Conservation (phyloP, 1,140 invertebrate genomes). For the Octopus bimaculoides region DNA sequence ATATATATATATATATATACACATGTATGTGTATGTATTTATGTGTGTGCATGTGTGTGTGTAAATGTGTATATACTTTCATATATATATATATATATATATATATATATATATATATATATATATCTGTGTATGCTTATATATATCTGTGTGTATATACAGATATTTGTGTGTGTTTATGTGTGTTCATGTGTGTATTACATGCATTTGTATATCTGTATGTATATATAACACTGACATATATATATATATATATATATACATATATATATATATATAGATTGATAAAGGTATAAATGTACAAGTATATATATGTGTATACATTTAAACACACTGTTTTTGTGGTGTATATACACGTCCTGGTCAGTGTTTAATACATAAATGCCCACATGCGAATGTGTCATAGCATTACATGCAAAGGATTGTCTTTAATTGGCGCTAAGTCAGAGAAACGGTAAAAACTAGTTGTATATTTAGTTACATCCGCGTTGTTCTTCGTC, state of each 20-base stretch:
- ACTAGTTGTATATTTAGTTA: too few species aligned
- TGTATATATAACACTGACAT: too few species aligned
- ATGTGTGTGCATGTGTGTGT: background rate
- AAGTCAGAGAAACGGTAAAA: too few species aligned
- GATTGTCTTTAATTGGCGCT: too few species aligned
- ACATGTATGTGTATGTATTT: background rate
- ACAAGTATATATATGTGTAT: background rate
- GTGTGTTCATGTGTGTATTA: background rate
- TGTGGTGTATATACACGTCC: too few species aligned
- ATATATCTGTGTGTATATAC: background rate
- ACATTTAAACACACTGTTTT: background rate
- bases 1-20: background rate
- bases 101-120: background rate
- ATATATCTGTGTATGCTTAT: background rate
- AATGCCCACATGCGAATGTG: too few species aligned
- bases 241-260: background rate
- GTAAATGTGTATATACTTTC: background rate
- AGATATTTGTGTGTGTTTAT: background rate
- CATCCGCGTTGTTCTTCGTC: too few species aligned
- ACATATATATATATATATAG: background rate
- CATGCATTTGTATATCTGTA: background rate
- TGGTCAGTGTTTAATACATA: too few species aligned
- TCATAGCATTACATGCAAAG: too few species aligned
- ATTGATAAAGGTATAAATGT: background rate
- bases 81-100: background rate